Base-by-base conservation (phyloP, 92 coral and sea anemone species). In the Epizoanthus ramosus region DNA sequence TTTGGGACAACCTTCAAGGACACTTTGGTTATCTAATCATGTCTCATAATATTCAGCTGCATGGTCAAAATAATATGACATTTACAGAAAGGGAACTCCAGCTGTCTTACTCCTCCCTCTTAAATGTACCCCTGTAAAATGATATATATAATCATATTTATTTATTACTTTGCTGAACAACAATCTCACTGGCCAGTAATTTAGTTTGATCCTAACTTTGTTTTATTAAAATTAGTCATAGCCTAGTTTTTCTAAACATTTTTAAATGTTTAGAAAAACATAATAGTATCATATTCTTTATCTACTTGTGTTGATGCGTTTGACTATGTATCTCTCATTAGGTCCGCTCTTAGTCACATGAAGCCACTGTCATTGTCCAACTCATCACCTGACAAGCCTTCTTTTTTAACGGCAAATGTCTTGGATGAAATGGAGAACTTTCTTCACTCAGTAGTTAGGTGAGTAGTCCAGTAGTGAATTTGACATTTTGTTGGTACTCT, bases 381-480 rank as follows among this genome's bases (percentile, higher is more conserved):
- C 43, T 85, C 92, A 13, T 96, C 99, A 68, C 98, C 99, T 61
- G 99, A 92, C 79, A 85, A 93, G 52, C 99, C 99, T 9, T 87
- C 89, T 0, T 94, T 91, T 75, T 79, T 96, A n/a, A 90, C 94
- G 31, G 88, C 92, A 33, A 94, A 89, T 92, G 99, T 96, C 74
- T 90, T 96, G 75, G 98, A 96, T 84, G 99, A 96, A 68, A 92
- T 96, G 83, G 99, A 96, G 85, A 90, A 91, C 73, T 96, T 96
- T 60, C 90, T 96, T 24, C 95, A 90, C 82, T 88, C 93, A 7
- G 74, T 96, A 41, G 99, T 95, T 25, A 88, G 97, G 99, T 94
- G 37, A 9, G 89, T 28, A 21, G 1, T 18, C 50, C 10, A 43
- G 50, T 43, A 9, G 50, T 1, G 8, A 43, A 7, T 43, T 41